Base-by-base conservation (phyloP, 2,888 invertebrate genomes). In the Gymnocheta viridis region DNA sequence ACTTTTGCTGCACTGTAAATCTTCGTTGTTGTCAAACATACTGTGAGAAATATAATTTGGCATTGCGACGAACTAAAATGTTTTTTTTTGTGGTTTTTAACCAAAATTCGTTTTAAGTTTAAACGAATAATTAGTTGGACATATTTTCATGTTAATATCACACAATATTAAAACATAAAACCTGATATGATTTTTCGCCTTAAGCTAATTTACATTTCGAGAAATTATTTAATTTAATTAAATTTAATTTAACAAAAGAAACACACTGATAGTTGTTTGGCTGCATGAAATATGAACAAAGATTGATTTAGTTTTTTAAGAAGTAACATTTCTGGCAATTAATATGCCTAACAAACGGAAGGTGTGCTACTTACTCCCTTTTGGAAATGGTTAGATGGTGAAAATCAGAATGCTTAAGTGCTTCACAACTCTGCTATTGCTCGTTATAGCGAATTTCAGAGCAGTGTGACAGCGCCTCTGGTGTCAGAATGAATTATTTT, bases 71-170 rank as follows among this genome's bases (percentile, higher is more conserved):
- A 17, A 58, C 22, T 62, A 77, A 79, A 69, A 78, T 51, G n/a
- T n/a, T n/a, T 7, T 10, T 62, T 51, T 64, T 72, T 79, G 79
- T 5, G 72, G 79, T 79, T 70, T 60, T 24, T 7, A 44, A 17
- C 32, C 38, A 29, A 78, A 62, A 32, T 76, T 27, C 38, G 2
- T 4, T 22, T 41, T 6, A 10, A 70, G 12, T 64, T 54, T 12
- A 54, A 72, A 24, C 0, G 17, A 44, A 62, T 44, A 62, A 64
- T 64, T 49, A 49, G 35, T 38, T n/a, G 27, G 35, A 72, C 35
- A 32, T 56, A 10, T 24, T 47, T 70, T 19, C 7, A 17, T 27
- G 12, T 62, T 32, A 32, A 72, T n/a, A 47, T 51, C 44, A 35
- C 7, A 44, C 6, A 41, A 64, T 19, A 64, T 47, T 51, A 29